phyloP scores from a whole-genome alignment of 2,888 invertebrate genomes.

The Lymantria dispar region DNA sequence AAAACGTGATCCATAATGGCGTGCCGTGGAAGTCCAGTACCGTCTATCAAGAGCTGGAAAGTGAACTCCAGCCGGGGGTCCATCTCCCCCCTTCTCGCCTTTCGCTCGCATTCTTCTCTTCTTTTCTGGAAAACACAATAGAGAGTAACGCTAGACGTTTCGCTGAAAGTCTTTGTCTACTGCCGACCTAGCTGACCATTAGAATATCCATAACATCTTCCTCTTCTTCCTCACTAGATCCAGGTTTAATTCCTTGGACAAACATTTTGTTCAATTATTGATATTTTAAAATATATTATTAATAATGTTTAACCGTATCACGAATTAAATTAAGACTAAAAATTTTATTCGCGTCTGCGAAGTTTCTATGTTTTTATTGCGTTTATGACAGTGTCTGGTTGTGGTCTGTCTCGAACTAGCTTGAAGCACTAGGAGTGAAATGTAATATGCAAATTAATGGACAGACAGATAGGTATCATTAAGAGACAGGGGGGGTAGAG shows the following conservation, averaged over 20 bases:
- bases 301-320: background rate
- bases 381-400: constrained; percentile 31
- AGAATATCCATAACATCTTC: constrained; percentile 81
- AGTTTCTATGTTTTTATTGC: constrained; percentile 12
- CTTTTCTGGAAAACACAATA: constrained; percentile 71
- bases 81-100: constrained; percentile 95
- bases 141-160: background rate
- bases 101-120: constrained; percentile 95
- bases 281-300: background rate
- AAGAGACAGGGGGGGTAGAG: constrained; percentile 38
- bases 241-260: constrained; percentile 79
- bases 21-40: constrained; percentile 89
- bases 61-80: constrained; percentile 95
- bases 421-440: constrained; percentile 47
- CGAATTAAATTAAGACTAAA: constrained; percentile 5
- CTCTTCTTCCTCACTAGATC: constrained; percentile 82
- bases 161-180: background rate
- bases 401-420: constrained; percentile 45
- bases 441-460: constrained; percentile 72
- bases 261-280: constrained; percentile 64
- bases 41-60: constrained; percentile 93
- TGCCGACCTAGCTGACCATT: constrained; percentile 50
- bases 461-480: constrained; percentile 69
- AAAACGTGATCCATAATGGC: constrained; percentile 96
- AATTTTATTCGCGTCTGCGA: constrained; percentile 10